phyloP scores from a whole-genome alignment of 1,140 invertebrate species.

The Pentalonia nigronervosa region DNA sequence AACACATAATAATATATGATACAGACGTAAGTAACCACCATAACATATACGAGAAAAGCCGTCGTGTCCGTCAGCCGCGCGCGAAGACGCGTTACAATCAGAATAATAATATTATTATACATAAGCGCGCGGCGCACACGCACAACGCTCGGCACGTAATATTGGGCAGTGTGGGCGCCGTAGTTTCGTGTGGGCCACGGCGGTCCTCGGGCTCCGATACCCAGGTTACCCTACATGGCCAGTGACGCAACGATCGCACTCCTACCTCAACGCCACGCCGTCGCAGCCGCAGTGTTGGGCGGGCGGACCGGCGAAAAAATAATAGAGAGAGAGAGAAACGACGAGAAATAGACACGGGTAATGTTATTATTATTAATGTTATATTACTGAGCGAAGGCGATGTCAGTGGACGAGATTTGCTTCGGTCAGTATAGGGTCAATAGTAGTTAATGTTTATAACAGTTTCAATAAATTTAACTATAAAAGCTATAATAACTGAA shows the following conservation, averaged over 20 bases:
- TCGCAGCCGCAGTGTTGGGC: not conserved
- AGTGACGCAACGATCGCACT: constrained; percentile 51
- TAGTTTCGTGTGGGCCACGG: constrained; percentile 50
- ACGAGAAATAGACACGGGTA: not conserved
- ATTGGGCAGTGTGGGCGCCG: constrained; percentile 29
- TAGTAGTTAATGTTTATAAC: no score
- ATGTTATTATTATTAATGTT: no score
- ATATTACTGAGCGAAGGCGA: no score
- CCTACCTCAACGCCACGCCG: constrained; percentile 39
- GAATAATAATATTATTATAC: not conserved
- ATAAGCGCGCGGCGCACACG: not conserved
- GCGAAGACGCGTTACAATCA: not conserved
- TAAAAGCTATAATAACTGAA: not conserved
- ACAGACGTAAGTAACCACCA: no score
- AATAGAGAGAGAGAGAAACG: not conserved
- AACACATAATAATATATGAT: no score
- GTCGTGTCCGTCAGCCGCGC: not conserved
- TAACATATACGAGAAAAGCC: no score
- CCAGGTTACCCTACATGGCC: constrained; percentile 56
- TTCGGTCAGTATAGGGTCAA: no score
- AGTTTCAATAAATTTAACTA: no score
- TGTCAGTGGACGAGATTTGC: no score
- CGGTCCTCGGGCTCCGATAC: constrained; percentile 53
- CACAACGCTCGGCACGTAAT: not conserved
- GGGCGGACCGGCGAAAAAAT: not conserved